Base-by-base conservation (phyloP, 2,888 invertebrate genomes). In the Apoderus coryli region DNA sequence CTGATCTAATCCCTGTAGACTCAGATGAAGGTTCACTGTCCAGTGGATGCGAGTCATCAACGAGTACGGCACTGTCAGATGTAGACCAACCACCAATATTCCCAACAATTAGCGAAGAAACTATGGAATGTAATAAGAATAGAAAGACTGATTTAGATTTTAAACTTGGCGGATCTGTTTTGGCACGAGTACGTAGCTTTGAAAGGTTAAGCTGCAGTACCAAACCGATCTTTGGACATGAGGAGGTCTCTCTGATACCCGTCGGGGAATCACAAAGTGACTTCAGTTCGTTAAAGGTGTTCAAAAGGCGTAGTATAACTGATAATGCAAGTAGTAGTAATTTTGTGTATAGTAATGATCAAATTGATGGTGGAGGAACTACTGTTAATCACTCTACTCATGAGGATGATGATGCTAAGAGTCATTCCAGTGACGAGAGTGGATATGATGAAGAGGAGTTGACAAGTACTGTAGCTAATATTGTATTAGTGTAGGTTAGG, bases 391-490 rank as follows among this genome's bases (percentile, higher is more conserved):
- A 14, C n/a, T 27, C 27, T 27, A 29, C 14, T 12, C 36, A 36
- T 10, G 32, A 39, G 15, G 37, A 36, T 4, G 39, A 42, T 30
- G 61, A 62, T 27, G 60, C 63, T 32, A 76, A 76, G 48, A 85
- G 85, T 48, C 86, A 78, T 38, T 78, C 82, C 52, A 85, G 85
- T 54, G 88, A 89, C 49, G 89, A 90, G 55, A 86, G 85, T 33
- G 89, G 89, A 3, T 89, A 86, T 57, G n/a, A n/a, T n/a, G 88
- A 85, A 14, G 89, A 89, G 53, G 76, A 75, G 40, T 40, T 56
- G 26, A 47, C 51, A 14, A 54, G 49, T 41, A 53, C 53, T 15
- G 52, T 59, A 32, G 50, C 49, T 15, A 56, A 54, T 36, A 50
- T 58, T 27, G 52, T 59, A 33, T 45, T 57, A 39, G 55, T 59